Evolutionary conservation across 2,888 invertebrate genomes (phyloP), one percentile per base, ranked within the genome.

Genomic region (Dasypolia templi): DNA sequence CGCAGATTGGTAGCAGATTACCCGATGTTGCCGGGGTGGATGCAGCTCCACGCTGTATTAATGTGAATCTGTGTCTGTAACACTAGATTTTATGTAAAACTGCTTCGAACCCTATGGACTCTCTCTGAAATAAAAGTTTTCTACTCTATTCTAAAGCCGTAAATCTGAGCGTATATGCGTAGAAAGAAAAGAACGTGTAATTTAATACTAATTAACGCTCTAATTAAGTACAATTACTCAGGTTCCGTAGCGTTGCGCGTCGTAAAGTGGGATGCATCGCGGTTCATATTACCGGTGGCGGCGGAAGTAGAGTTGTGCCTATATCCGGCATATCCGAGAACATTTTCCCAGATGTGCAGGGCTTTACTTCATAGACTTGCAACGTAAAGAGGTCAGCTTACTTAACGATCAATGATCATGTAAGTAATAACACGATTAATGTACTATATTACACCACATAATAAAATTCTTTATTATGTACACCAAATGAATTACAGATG

Each of bases 281-380:
- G 22, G 11, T 35, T 26, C 35, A 4, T 55, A 49, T 69, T 81
- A 64, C 63, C 63, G 81, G 53, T 59, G 81, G 53, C 4, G 19
- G 22, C n/a, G 59, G 49, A 59, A 59, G 69, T 64, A 55, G n/a
- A 39, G 35, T 49, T 29, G 14, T 29, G 46, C 26, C 29, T 49
- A 59, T 59, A 55, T 78, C 58, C 29, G 72, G 3, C 12, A 32
- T 17, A 22, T n/a, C 59, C 59, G 22, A 22, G 29, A 19, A 44
- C 3, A 51, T 46, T 51, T 68, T 35, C 4, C 17, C 3, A 26
- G 46, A 56, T 11, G 32, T 22, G 35, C 6, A 5, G 26, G 19
- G 26, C 46, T 49, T 46, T 5, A 29, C 3, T 29, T n/a, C 9
- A 6, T 42, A 19, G 5, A 12, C 29, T 32, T 73, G 49, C 17